These are phyloP conservation scores for Agapornis roseicollis DNA, from an alignment of 2,113 vertebrate genomes.

Conservation along the genomic window DNA sequence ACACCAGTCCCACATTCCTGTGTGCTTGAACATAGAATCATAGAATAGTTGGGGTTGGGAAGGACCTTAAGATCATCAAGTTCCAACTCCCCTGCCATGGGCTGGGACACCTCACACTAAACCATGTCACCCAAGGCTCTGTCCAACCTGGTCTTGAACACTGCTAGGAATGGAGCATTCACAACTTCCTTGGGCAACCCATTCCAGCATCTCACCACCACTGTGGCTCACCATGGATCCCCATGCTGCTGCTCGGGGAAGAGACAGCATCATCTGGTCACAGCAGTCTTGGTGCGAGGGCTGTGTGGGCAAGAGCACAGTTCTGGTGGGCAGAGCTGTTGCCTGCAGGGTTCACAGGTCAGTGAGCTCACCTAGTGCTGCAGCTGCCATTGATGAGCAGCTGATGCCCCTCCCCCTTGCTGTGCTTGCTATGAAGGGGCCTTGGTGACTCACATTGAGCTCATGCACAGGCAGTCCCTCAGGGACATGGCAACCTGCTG, in stretches of 20 bases:
- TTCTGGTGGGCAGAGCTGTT: not conserved
- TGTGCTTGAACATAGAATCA: not conserved
- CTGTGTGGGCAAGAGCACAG: not conserved
- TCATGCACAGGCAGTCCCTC: not conserved
- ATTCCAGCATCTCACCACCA: too few relatives aligned
- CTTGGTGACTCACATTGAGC: not conserved
- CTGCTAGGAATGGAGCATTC: too few relatives aligned
- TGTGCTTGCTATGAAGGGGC: accelerated
- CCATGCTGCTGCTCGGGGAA: not conserved
- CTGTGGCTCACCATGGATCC: accelerated
- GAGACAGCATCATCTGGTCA: not conserved
- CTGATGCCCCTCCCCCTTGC: not conserved
- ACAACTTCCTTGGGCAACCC: too few relatives aligned
- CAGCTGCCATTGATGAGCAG: accelerated
- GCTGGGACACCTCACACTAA: too few relatives aligned
- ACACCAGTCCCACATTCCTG: not conserved
- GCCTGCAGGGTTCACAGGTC: not conserved
- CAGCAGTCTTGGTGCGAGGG: accelerated
- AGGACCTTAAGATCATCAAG: too few relatives aligned
- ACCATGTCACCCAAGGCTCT: too few relatives aligned
- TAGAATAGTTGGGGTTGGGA: too few relatives aligned
- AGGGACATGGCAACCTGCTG: not conserved
- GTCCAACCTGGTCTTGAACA: too few relatives aligned
- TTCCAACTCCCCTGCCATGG: too few relatives aligned
- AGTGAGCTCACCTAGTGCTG: not conserved